Percentiles rank a stretch among this genome's conserved stretches.
Conservation (phyloP, 2,888 invertebrate species). For the Acanthococcus lagerstroemiae region DNA sequence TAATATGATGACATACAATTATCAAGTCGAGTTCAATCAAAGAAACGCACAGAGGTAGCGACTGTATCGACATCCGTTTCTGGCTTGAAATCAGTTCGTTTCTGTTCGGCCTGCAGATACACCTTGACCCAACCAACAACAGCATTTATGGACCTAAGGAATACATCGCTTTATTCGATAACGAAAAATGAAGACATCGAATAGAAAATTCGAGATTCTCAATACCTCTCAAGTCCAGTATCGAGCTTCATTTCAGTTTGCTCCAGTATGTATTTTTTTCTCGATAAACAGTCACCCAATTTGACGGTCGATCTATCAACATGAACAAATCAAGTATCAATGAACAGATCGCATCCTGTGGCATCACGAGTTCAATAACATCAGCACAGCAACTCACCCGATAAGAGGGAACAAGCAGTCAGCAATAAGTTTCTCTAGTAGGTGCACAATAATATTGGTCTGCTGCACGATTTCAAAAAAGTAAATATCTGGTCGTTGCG, state of each 20-base stretch:
- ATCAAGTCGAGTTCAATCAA: too few relatives aligned
- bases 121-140: slow-evolving; percentile 84
- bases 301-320: slow-evolving; percentile 66
- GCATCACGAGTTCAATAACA: too few relatives aligned
- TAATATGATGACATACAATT: slow-evolving; percentile 19
- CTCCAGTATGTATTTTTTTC: slow-evolving; percentile 73
- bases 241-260: slow-evolving; percentile 88
- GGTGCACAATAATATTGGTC: slow-evolving; percentile 82
- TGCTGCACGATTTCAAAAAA: slow-evolving; percentile 90
- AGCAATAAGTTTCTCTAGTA: slow-evolving; percentile 85
- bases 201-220: too few relatives aligned
- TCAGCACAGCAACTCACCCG: too few relatives aligned
- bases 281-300: slow-evolving; percentile 78
- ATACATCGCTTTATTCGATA: too few relatives aligned
- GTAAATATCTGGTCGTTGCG: slow-evolving; percentile 65
- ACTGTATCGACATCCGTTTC: slow-evolving; percentile 74
- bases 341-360: neutral
- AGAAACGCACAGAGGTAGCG: slow-evolving; percentile 60
- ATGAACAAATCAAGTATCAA: slow-evolving; percentile 35
- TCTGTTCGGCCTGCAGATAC: slow-evolving; percentile 84
- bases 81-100: slow-evolving; percentile 86
- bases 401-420: slow-evolving; percentile 82
- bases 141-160: slow-evolving; percentile 61
- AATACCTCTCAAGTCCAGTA: slow-evolving; percentile 59
- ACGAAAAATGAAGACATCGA: too few relatives aligned